Percentiles rank a stretch among this genome's conserved stretches.
Conservation (phyloP, 1,140 invertebrate species). For the Harpegnathos saltator region DNA sequence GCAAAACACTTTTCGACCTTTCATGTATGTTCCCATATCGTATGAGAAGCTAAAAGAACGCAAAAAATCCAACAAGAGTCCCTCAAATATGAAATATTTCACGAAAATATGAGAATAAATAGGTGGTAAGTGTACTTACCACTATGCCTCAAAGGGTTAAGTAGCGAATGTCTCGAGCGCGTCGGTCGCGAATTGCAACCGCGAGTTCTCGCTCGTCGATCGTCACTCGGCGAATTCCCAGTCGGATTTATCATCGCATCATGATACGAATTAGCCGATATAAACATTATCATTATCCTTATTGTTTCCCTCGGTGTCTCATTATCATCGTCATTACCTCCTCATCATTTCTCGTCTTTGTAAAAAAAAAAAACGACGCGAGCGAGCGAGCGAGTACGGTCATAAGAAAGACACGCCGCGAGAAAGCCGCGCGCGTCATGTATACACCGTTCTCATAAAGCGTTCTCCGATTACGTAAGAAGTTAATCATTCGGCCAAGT, state of each 20-base stretch:
- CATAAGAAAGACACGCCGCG: neutral
- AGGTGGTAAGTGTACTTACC: too few species aligned
- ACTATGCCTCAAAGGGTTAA: too few species aligned
- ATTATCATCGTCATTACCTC: neutral
- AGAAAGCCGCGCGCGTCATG: constrained; percentile 19
- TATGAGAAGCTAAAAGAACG: too few species aligned
- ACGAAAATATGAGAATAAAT: too few species aligned
- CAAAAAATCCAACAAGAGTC: too few species aligned
- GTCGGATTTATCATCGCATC: neutral
- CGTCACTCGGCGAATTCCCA: neutral
- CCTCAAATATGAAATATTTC: too few species aligned
- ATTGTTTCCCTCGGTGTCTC: neutral
- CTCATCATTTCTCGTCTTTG: neutral
- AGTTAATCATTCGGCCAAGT: constrained; percentile 35
- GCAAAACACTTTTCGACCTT: too few species aligned
- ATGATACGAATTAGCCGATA: neutral
- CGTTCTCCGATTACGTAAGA: constrained; percentile 35
- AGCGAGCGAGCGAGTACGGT: neutral
- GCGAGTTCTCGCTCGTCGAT: neutral
- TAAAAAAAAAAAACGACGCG: constrained; percentile 10
- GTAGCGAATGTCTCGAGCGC: too few species aligned
- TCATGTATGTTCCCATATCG: too few species aligned
- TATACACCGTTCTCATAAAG: neutral
- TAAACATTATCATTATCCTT: constrained; percentile 3
- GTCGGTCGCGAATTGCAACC: neutral